phyloP scores from a whole-genome alignment of 2,113 vertebrate species.

The Semicossyphus pulcher region DNA sequence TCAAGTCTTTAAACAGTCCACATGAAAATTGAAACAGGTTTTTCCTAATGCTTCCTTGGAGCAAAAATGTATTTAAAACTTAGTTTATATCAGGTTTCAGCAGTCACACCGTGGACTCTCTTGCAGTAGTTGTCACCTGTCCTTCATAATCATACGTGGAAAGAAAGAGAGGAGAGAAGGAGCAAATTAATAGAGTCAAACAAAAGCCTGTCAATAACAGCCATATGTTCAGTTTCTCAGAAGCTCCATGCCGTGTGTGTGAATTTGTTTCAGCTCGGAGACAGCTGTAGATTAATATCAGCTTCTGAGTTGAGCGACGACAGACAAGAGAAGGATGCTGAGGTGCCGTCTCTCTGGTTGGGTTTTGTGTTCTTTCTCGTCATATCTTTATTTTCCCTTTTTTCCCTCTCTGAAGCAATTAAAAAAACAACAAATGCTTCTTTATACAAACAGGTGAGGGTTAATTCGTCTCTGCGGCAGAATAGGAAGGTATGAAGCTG shows the following conservation, averaged over 20 bases:
- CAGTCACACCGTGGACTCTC: too few species aligned
- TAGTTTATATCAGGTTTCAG: too few species aligned
- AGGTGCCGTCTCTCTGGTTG: slow-evolving; percentile 35
- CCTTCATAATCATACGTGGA: too few species aligned
- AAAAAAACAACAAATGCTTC: background rate
- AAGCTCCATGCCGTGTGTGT: slow-evolving; percentile 22
- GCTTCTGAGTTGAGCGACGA: slow-evolving; percentile 72
- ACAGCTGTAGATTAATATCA: slow-evolving; percentile 80
- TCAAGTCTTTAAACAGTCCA: too few species aligned
- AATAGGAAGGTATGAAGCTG: slow-evolving; percentile 1
- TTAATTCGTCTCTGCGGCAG: slow-evolving; percentile 27
- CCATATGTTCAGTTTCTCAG: slow-evolving; percentile 63
- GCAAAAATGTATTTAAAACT: too few species aligned
- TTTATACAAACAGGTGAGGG: slow-evolving; percentile 27
- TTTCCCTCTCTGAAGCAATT: slow-evolving; percentile 6
- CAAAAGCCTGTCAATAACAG: slow-evolving; percentile 20
- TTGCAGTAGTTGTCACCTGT: too few species aligned
- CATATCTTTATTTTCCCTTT: background rate
- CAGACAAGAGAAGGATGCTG: slow-evolving; percentile 68
- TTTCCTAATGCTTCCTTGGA: too few species aligned
- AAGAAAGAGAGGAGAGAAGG: too few species aligned
- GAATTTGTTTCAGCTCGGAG: slow-evolving; percentile 52
- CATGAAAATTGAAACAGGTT: too few species aligned
- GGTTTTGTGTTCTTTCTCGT: background rate
- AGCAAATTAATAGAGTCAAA: slow-evolving; percentile 13